Percentiles rank a stretch among this genome's conserved stretches.
phyloP scores from a whole-genome alignment of 35 echinoderm and acorn worm species.

The Apostichopus californicus region DNA sequence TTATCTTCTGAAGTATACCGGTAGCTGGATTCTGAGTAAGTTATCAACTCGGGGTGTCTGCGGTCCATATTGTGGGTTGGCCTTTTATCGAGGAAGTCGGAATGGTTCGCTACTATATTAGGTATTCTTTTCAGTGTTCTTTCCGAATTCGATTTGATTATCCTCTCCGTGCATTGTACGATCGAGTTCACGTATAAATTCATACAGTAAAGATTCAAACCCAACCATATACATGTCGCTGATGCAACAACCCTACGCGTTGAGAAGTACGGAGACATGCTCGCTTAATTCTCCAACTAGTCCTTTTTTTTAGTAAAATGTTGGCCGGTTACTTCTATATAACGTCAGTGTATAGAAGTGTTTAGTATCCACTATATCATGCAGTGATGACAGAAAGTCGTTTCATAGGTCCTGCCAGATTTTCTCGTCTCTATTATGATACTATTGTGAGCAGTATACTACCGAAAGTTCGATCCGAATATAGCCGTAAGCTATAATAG shows the following conservation, averaged over 20 bases:
- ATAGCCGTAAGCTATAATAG: too few species aligned
- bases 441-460: too few species aligned
- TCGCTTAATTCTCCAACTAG: neutral
- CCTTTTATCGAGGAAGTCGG: neutral
- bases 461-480: too few species aligned
- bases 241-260: neutral
- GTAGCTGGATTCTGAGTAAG: neutral
- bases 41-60: neutral
- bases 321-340: too few species aligned
- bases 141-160: neutral
- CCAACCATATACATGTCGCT: neutral
- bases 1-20: neutral
- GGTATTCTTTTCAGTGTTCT: neutral
- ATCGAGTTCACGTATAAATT: neutral
- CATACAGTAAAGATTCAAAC: neutral
- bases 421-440: too few species aligned
- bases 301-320: too few species aligned
- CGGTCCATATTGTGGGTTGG: neutral
- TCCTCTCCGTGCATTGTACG: neutral
- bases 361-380: too few species aligned
- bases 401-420: too few species aligned
- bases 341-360: too few species aligned
- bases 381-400: too few species aligned
- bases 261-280: neutral
- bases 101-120: neutral